Conservation (phyloP, 2,888 invertebrate genomes). For the Coremacera marginata region DNA sequence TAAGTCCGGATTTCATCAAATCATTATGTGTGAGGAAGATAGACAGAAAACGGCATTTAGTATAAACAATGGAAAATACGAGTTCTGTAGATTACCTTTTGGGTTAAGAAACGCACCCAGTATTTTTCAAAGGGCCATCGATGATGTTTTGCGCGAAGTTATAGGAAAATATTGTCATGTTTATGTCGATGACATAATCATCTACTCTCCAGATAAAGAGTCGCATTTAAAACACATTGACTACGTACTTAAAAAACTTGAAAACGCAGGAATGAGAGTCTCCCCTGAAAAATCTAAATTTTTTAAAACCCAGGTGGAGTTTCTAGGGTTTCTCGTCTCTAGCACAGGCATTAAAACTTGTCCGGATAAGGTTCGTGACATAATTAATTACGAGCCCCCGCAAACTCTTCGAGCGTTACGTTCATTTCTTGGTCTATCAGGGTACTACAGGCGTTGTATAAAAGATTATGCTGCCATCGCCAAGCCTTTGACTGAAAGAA, state of each 20-base stretch:
- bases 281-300: slow-evolving; percentile 35
- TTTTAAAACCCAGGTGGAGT: slow-evolving; percentile 33
- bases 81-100: slow-evolving; percentile 32
- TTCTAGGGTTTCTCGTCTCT: slow-evolving; percentile 41
- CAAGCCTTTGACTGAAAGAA: slow-evolving; percentile 41
- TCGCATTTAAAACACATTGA: slow-evolving; percentile 13
- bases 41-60: slow-evolving; percentile 33
- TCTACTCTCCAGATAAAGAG: slow-evolving; percentile 30
- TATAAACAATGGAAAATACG: slow-evolving; percentile 39
- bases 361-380: slow-evolving; percentile 38
- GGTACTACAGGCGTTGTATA: slow-evolving; percentile 42
- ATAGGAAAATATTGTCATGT: slow-evolving; percentile 39
- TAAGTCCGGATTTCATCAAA: slow-evolving; percentile 36
- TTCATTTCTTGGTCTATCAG: slow-evolving; percentile 36
- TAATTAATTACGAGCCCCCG: slow-evolving; percentile 37
- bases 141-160: slow-evolving; percentile 35
- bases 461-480: slow-evolving; percentile 42
- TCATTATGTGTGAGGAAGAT: slow-evolving; percentile 29
- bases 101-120: slow-evolving; percentile 32
- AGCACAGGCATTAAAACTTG: slow-evolving; percentile 38
- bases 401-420: slow-evolving; percentile 34
- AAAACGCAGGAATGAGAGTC: slow-evolving; percentile 31
- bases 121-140: slow-evolving; percentile 41
- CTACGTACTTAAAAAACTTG: not conserved
- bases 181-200: slow-evolving; percentile 38